phyloP scores from a whole-genome alignment of 2,888 invertebrate species.

The Thalpophila matura region DNA sequence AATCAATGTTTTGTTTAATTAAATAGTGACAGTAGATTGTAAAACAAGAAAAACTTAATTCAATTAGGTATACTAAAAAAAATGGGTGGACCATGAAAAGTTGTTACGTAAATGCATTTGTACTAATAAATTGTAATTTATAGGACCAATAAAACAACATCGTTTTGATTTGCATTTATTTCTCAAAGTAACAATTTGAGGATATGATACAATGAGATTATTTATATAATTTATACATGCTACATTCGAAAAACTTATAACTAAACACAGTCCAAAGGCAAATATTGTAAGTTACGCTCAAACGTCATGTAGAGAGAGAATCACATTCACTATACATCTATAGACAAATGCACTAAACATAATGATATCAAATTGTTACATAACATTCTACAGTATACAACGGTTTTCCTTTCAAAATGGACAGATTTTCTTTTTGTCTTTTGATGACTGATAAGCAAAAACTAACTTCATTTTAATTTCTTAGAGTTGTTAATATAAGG shows the following conservation, averaged over 20 bases:
- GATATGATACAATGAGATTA: constrained; percentile 70
- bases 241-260: constrained; percentile 54
- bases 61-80: no score
- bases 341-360: background rate
- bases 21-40: no score
- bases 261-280: constrained; percentile 59
- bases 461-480: no score
- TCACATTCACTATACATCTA: constrained; percentile 11
- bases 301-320: background rate
- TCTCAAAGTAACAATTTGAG: constrained; percentile 67
- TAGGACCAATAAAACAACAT: constrained; percentile 32
- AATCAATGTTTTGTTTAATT: constrained; percentile 39
- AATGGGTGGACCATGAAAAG: no score
- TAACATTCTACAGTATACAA: constrained; percentile 1
- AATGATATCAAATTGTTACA: background rate
- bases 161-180: constrained; percentile 69
- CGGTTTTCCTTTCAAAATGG: constrained; percentile 7
- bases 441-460: background rate
- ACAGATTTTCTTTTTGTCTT: constrained; percentile 13
- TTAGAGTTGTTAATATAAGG: no score
- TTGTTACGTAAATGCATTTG: no score
- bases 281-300: constrained; percentile 16
- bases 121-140: no score
- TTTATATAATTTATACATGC: constrained; percentile 57
- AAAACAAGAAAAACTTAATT: no score